phyloP scores from a whole-genome alignment of 2,797 vertebrate species.

The Amblyopsis hoosieri region DNA sequence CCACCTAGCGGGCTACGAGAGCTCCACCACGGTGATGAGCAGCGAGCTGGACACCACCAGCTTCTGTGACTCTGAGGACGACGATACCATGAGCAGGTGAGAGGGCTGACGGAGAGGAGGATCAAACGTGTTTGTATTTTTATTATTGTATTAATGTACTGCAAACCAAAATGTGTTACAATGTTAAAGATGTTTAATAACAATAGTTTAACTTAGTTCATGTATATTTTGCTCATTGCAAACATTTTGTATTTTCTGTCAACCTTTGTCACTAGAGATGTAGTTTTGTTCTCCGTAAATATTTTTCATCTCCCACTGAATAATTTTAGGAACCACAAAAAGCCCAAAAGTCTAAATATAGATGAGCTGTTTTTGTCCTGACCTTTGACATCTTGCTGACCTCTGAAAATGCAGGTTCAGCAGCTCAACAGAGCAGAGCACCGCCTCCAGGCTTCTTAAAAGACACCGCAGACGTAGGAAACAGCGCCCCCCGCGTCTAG shows the following conservation, averaged over 20 bases:
- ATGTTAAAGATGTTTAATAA: too few relatives aligned
- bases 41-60: slow-evolving; percentile 92
- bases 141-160: background rate
- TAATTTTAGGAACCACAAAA: background rate
- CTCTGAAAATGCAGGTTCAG: slow-evolving; percentile 80
- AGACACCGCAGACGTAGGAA: slow-evolving; percentile 89
- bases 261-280: too few relatives aligned
- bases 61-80: slow-evolving; percentile 90
- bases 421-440: slow-evolving; percentile 92
- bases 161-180: too few relatives aligned
- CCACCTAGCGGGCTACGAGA: slow-evolving; percentile 90
- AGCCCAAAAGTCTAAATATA: background rate
- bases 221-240: too few relatives aligned
- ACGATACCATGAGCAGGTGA: slow-evolving; percentile 92
- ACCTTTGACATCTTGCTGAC: slow-evolving; percentile 32
- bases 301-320: too few relatives aligned
- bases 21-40: slow-evolving; percentile 90
- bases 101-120: background rate
- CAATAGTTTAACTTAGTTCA: too few relatives aligned
- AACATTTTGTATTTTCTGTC: too few relatives aligned
- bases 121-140: background rate
- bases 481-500: slow-evolving; percentile 88
- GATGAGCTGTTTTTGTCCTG: slow-evolving; percentile 1
- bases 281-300: too few relatives aligned
- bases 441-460: slow-evolving; percentile 88